phyloP scores from a whole-genome alignment of 2,888 invertebrate species.

The Strigamia transsilvanica region DNA sequence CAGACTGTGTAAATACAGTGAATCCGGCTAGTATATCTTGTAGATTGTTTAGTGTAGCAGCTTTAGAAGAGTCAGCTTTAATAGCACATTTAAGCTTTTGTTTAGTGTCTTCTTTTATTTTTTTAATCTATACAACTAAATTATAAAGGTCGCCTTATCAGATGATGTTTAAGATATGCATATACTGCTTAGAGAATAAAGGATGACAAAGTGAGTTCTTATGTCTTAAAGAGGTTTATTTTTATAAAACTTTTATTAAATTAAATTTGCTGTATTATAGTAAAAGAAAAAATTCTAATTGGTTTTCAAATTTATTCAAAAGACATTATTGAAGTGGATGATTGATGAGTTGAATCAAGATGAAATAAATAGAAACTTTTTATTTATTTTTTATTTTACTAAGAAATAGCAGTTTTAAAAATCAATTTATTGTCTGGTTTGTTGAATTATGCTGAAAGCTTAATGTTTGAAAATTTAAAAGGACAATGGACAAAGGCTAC shows the following conservation, averaged over 20 bases:
- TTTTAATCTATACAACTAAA: background rate
- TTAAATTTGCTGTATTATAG: too few species aligned
- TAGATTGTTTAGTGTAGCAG: too few species aligned
- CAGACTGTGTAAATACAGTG: too few species aligned
- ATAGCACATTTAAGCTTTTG: background rate
- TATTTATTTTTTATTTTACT: background rate
- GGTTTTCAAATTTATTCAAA: too few species aligned
- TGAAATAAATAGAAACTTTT: background rate
- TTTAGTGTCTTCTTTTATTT: background rate
- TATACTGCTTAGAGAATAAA: background rate
- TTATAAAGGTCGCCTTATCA: slow-evolving; percentile 25
- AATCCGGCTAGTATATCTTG: too few species aligned
- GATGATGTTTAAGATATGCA: background rate
- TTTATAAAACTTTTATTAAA: too few species aligned
- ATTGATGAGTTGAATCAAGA: background rate
- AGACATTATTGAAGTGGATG: background rate
- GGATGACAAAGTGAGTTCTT: background rate
- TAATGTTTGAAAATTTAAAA: too few species aligned
- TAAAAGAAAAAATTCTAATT: too few species aligned
- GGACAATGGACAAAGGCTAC: background rate
- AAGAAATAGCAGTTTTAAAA: background rate
- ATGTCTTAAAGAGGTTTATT: background rate
- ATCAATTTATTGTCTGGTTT: background rate
- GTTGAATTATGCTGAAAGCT: background rate
- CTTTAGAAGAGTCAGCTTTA: background rate